Evolutionary conservation across 2,888 invertebrate species (phyloP).

Genomic region (Biston betularia): DNA sequence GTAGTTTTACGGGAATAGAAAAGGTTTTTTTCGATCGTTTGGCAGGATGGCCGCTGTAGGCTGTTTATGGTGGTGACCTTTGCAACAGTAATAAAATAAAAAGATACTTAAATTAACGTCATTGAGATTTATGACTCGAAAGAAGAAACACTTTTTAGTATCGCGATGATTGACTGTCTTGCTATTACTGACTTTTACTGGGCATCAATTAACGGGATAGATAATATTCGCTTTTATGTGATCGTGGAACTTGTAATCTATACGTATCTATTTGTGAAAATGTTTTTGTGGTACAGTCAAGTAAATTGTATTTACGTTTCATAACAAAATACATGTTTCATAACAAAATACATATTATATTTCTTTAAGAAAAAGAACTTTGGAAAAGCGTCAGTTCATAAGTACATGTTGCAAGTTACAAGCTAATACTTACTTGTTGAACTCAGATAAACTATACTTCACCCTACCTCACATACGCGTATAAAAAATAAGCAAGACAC

Average conservation of each 20-base stretch:
- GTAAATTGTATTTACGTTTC: too few relatives aligned
- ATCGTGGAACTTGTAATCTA: not conserved
- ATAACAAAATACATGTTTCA: too few relatives aligned
- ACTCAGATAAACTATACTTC: not conserved
- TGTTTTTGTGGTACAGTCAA: not conserved
- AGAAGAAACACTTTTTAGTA: constrained; percentile 9
- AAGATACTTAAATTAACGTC: constrained; percentile 23
- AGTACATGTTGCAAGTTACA: too few relatives aligned
- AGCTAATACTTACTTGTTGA: too few relatives aligned
- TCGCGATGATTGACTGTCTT: constrained; percentile 4
- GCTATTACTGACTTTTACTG: not conserved
- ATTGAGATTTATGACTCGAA: constrained; percentile 30
- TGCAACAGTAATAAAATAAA: constrained; percentile 34
- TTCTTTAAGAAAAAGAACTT: too few relatives aligned
- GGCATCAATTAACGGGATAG: constrained; percentile 23
- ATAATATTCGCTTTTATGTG: not conserved
- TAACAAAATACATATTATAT: too few relatives aligned
- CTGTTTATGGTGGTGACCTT: constrained; percentile 35
- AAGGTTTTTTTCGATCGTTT: constrained; percentile 41
- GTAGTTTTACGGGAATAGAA: constrained; percentile 13
- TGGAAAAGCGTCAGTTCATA: too few relatives aligned
- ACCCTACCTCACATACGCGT: constrained; percentile 32
- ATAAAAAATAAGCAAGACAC: constrained; percentile 41
- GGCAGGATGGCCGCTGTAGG: constrained; percentile 40
- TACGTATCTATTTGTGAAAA: not conserved